A percentile compares a stretch with the other conserved stretches of the same genome.
Evolutionary conservation across 1,140 invertebrate genomes (phyloP).

Genomic region (Galleria mellonella): DNA sequence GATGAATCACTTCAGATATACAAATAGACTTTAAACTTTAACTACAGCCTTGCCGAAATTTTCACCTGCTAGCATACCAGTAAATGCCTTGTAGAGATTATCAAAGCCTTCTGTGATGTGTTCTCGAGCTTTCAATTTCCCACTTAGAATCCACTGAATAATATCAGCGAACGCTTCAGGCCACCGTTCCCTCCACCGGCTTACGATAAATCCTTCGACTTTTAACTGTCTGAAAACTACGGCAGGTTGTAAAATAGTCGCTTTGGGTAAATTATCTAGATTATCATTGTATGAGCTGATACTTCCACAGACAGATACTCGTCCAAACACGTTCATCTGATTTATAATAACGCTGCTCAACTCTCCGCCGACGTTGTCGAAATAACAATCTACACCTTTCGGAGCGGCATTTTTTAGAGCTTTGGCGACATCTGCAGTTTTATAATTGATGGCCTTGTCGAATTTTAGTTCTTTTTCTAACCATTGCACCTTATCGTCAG

Average conservation of each 20-base stretch:
- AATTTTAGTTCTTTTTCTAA: constrained; percentile 80
- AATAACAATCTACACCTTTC: constrained; percentile 79
- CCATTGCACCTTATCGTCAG: constrained; percentile 82
- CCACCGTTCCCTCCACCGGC: constrained; percentile 35
- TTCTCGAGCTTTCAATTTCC: constrained; percentile 74
- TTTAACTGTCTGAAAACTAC: constrained; percentile 64
- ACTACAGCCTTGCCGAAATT: constrained; percentile 78
- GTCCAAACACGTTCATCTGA: constrained; percentile 77
- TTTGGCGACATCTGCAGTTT: constrained; percentile 73
- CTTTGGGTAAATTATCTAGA: constrained; percentile 29
- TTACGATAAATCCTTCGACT: constrained; percentile 63
- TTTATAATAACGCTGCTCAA: constrained; percentile 75
- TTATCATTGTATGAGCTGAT: constrained; percentile 73
- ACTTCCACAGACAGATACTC: constrained; percentile 77
- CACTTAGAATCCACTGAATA: constrained; percentile 68
- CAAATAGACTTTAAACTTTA: constrained; percentile 43
- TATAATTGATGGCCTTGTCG: constrained; percentile 84
- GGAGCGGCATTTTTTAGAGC: constrained; percentile 77
- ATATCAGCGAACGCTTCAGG: constrained; percentile 62
- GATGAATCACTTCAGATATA: neutral
- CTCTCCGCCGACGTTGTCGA: constrained; percentile 78
- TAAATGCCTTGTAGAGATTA: constrained; percentile 75
- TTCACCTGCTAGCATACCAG: constrained; percentile 74
- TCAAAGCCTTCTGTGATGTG: constrained; percentile 76
- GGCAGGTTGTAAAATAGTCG: constrained; percentile 68